Percentiles rank a stretch among this genome's conserved stretches.
phyloP scores from a whole-genome alignment of 1,140 invertebrate species.

The Procambarus clarkii region DNA sequence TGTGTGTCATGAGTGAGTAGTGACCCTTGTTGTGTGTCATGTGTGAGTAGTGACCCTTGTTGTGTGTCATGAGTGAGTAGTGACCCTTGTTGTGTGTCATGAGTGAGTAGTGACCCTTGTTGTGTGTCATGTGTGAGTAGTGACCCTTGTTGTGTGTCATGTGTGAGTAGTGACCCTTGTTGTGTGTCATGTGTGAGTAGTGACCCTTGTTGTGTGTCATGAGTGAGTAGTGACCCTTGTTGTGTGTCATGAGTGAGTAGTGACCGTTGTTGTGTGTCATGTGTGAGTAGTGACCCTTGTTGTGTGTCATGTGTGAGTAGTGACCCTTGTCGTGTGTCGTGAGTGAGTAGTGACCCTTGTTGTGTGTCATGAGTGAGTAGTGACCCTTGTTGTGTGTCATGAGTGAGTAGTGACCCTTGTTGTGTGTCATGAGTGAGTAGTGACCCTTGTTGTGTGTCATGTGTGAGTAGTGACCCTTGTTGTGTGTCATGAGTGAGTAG shows the following conservation, averaged over 20 bases:
- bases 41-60: no score
- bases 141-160: not conserved
- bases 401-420: conserved; percentile 75
- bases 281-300: not conserved
- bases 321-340: no score
- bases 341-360: no score
- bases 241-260: not conserved
- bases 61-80: no score
- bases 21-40: no score
- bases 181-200: not conserved
- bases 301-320: no score
- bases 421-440: not conserved
- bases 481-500: not conserved
- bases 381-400: conserved; percentile 74
- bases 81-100: no score
- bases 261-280: not conserved
- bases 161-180: not conserved
- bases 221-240: not conserved
- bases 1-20: not conserved
- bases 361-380: no score
- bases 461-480: not conserved
- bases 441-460: not conserved
- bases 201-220: not conserved
- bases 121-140: conserved; percentile 77
- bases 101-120: no score